These are phyloP conservation scores for Prinia subflava DNA, from an alignment of 2,113 vertebrate species.

Conservation along the genomic window DNA sequence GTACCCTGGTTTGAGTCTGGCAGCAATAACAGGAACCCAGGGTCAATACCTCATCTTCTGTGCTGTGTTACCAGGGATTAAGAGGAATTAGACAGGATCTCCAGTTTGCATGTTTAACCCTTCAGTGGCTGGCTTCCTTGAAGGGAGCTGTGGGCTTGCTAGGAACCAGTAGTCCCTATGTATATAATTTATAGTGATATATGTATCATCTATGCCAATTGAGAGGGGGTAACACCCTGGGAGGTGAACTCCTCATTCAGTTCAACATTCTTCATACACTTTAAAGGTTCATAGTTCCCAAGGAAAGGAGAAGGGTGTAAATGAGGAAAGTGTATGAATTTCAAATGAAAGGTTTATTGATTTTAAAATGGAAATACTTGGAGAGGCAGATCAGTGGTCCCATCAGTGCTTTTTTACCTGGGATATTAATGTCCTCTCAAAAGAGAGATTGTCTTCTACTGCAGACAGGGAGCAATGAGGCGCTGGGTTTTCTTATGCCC, in stretches of 20 bases:
- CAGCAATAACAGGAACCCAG: background rate
- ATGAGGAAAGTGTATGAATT: background rate
- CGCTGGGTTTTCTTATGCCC: background rate
- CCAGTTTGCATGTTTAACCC: conserved; percentile 12
- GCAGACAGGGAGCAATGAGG: background rate
- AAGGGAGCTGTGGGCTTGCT: background rate
- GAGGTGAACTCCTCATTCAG: background rate
- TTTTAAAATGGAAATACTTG: background rate
- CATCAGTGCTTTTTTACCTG: background rate
- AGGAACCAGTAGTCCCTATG: background rate
- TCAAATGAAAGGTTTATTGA: background rate
- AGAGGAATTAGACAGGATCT: background rate
- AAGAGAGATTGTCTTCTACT: background rate
- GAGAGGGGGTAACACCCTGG: background rate
- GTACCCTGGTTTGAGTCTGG: background rate
- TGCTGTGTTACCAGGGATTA: conserved; percentile 15
- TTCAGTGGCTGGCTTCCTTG: background rate
- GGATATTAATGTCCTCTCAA: background rate
- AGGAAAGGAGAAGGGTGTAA: background rate
- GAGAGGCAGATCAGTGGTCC: background rate
- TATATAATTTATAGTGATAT: rapidly evolving
- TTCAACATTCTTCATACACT: background rate
- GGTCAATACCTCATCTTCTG: background rate
- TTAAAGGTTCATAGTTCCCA: background rate
- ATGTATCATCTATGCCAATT: rapidly evolving